These are phyloP conservation scores for Mormyrus hasselquistii DNA, from an alignment of 2,797 vertebrate species.

Conservation along the genomic window DNA sequence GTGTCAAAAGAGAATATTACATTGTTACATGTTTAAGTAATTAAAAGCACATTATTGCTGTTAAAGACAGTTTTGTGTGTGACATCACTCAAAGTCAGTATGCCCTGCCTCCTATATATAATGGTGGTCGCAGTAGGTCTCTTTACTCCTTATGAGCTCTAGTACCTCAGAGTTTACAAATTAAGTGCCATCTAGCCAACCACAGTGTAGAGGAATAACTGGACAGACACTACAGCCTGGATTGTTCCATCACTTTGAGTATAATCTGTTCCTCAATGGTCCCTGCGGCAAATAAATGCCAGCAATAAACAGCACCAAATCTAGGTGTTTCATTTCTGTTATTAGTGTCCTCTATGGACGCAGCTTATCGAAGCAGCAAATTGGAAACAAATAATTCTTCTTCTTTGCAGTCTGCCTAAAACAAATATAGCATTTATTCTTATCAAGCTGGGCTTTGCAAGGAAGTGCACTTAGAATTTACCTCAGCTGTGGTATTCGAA, in stretches of 20 bases:
- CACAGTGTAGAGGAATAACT: not conserved
- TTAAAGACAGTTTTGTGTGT: not conserved
- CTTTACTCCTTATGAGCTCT: not conserved
- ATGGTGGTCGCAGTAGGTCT: not conserved
- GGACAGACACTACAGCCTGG: not conserved
- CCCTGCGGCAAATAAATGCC: conserved; percentile 18
- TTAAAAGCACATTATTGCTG: not conserved
- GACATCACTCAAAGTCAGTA: not conserved
- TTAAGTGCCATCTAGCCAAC: not conserved
- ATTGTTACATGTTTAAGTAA: no score
- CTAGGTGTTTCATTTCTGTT: not conserved
- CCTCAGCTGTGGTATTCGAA: not conserved
- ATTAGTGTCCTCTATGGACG: conserved; percentile 15
- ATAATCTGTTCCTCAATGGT: not conserved
- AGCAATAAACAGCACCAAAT: conserved; percentile 28
- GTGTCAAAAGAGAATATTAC: no score
- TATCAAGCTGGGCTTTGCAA: not conserved
- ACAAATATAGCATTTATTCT: not conserved
- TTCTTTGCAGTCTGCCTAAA: not conserved
- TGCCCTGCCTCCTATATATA: not conserved
- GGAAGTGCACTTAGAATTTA: not conserved
- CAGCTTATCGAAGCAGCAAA: conserved; percentile 24
- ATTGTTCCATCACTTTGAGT: not conserved
- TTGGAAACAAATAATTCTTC: conserved; percentile 4
- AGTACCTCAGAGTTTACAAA: not conserved